Evolutionary conservation across 1,140 invertebrate genomes (phyloP).

Genomic region (Saccostrea echinata): DNA sequence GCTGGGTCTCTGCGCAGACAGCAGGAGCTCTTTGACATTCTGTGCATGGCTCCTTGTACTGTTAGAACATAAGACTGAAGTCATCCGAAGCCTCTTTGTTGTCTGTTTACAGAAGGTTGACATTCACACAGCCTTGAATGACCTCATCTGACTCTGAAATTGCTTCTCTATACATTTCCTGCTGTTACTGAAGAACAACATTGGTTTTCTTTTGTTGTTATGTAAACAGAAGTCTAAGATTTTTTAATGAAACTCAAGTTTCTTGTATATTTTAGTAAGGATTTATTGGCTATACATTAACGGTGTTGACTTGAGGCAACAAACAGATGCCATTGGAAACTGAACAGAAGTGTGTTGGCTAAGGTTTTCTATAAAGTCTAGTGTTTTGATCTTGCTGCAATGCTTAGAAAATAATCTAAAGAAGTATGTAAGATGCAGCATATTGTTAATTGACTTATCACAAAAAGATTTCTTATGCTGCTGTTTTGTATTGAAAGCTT

Average conservation of each 20-base stretch:
- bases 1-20: background rate
- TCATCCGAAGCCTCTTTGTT: background rate
- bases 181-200: background rate
- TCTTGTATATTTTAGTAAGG: conserved; percentile 33
- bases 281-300: conserved; percentile 27
- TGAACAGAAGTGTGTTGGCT: conserved; percentile 11
- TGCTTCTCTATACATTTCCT: conserved; percentile 1
- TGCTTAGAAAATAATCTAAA: background rate
- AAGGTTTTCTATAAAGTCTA: background rate
- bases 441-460: background rate
- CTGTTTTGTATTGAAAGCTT: background rate
- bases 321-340: conserved; percentile 9
- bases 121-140: background rate
- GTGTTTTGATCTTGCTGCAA: background rate
- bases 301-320: background rate
- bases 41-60: background rate
- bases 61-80: background rate
- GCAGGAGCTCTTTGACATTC: background rate
- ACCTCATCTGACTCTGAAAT: background rate
- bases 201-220: conserved; percentile 10
- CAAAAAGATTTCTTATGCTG: background rate
- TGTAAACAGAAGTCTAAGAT: background rate
- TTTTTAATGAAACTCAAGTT: conserved; percentile 33
- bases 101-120: background rate
- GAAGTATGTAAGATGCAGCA: background rate